Percentiles rank a stretch among this genome's conserved stretches.
phyloP scores from a whole-genome alignment of 2,113 vertebrate genomes.

The Hypocryptadius cinnamomeus region DNA sequence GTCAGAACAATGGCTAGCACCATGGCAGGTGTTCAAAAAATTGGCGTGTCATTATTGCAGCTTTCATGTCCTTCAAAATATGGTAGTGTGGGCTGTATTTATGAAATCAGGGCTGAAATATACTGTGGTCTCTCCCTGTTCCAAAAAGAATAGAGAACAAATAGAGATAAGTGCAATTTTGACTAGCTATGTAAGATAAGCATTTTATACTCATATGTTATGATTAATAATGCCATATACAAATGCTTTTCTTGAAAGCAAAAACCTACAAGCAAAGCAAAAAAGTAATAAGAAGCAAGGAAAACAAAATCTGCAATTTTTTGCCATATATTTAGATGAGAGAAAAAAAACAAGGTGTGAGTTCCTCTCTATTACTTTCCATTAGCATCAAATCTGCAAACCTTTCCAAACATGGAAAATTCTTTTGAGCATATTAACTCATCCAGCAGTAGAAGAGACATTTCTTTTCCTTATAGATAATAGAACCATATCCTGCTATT shows the following conservation, averaged over 20 bases:
- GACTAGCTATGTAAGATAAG: background rate
- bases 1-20: background rate
- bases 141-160: background rate
- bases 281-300: background rate
- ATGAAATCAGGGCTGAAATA: background rate
- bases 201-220: background rate
- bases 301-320: background rate
- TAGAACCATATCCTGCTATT: background rate
- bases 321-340: background rate
- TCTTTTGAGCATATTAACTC: background rate
- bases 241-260: background rate
- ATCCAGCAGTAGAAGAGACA: background rate
- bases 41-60: background rate
- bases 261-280: background rate
- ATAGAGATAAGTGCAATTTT: background rate
- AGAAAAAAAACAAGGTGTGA: rapidly evolving
- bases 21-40: background rate
- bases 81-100: background rate
- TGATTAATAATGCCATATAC: background rate
- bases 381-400: background rate
- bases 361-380: background rate
- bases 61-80: background rate
- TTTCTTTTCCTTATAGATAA: background rate
- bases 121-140: background rate
- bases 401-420: background rate